A percentile compares a stretch with the other conserved stretches of the same genome.
Conservation (phyloP, 1,140 invertebrate genomes). For the Drosophila miranda region DNA sequence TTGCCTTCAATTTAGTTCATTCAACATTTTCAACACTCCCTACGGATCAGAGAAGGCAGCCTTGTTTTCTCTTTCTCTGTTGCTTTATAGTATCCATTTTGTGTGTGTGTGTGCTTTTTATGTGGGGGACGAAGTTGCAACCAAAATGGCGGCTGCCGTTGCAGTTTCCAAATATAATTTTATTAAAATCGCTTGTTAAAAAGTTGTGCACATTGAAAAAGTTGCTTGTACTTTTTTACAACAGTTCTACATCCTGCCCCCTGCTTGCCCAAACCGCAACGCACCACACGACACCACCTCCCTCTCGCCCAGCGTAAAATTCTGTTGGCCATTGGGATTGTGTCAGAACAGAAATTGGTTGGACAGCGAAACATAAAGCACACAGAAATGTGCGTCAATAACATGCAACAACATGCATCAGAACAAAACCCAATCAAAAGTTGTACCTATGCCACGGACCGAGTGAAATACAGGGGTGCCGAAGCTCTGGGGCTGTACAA, state of each 20-base stretch:
- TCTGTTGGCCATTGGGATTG: slow-evolving; percentile 53
- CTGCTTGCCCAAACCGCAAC: neutral
- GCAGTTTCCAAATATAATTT: slow-evolving; percentile 76
- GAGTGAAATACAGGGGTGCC: neutral
- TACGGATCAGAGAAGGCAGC: neutral
- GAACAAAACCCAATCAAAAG: slow-evolving; percentile 72
- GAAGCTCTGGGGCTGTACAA: neutral
- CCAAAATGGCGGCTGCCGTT: slow-evolving; percentile 33
- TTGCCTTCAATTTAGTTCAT: neutral
- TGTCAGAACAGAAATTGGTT: slow-evolving; percentile 71
- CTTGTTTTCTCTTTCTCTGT: no score
- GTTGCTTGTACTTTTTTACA: slow-evolving; percentile 33
- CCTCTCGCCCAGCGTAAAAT: neutral
- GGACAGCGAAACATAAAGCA: slow-evolving; percentile 69
- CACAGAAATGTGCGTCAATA: slow-evolving; percentile 72
- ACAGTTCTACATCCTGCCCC: neutral
- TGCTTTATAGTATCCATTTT: no score
- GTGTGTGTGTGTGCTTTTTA: slow-evolving; percentile 1
- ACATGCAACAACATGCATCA: slow-evolving; percentile 42
- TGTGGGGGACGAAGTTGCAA: slow-evolving; percentile 28
- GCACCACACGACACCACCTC: neutral
- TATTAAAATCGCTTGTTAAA: slow-evolving; percentile 81
- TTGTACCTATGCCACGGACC: slow-evolving; percentile 30
- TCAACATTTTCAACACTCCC: slow-evolving; percentile 5
- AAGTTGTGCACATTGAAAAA: slow-evolving; percentile 69